phyloP scores from a whole-genome alignment of 2,888 invertebrate genomes.

The Drosophila fulvimacula region DNA sequence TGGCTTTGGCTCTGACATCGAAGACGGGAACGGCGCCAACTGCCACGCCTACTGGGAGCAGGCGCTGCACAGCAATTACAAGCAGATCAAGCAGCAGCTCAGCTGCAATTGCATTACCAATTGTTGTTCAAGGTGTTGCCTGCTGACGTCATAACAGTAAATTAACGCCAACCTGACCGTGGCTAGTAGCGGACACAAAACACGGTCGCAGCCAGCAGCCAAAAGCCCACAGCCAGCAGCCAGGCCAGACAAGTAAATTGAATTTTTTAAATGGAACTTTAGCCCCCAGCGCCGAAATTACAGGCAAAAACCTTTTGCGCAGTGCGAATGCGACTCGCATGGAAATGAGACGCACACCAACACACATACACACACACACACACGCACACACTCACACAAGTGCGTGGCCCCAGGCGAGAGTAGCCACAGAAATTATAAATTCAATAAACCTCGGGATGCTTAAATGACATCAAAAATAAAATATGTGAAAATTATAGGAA shows the following conservation, averaged over 20 bases:
- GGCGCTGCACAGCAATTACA: slow-evolving; percentile 56
- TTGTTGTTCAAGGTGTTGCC: slow-evolving; percentile 36
- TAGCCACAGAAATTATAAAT: slow-evolving; percentile 17
- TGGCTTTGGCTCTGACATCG: slow-evolving; percentile 50
- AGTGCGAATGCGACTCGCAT: slow-evolving; percentile 41
- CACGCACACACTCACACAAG: background rate
- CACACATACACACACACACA: background rate
- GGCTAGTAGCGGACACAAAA: slow-evolving; percentile 1
- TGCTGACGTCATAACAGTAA: slow-evolving; percentile 74
- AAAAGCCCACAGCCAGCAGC: slow-evolving; percentile 4
- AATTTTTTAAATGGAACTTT: slow-evolving; percentile 56
- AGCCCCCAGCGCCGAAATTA: slow-evolving; percentile 32
- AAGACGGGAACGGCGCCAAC: slow-evolving; percentile 38
- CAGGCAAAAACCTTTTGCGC: slow-evolving; percentile 48
- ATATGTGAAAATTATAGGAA: background rate
- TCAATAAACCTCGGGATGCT: background rate
- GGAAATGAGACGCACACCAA: slow-evolving; percentile 38
- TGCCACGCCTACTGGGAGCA: slow-evolving; percentile 65
- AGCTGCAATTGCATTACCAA: slow-evolving; percentile 27
- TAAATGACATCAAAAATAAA: background rate
- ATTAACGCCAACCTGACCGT: slow-evolving; percentile 47
- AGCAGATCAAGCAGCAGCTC: slow-evolving; percentile 16
- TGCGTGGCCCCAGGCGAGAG: slow-evolving; percentile 34
- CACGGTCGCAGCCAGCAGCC: background rate
- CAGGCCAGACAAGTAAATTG: slow-evolving; percentile 54